These are phyloP conservation scores for Halyomorpha halys DNA, from an alignment of 1,140 invertebrate species.

Conservation along the genomic window DNA sequence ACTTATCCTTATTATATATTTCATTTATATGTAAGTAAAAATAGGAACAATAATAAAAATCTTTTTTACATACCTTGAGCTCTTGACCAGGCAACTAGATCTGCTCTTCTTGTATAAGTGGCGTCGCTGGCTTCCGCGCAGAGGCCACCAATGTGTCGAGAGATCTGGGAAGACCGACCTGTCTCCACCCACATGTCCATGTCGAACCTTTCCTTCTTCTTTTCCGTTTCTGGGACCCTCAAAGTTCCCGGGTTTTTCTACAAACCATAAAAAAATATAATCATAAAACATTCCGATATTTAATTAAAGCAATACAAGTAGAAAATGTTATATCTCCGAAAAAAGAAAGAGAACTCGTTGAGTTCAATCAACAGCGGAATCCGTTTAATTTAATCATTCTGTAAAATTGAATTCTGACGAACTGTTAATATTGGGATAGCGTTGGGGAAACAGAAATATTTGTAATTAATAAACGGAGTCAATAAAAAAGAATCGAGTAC, in stretches of 20 bases:
- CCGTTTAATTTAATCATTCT: too few relatives aligned
- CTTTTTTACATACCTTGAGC: constrained; percentile 50
- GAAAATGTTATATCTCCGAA: too few relatives aligned
- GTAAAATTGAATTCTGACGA: constrained; percentile 5
- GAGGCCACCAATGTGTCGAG: constrained; percentile 57
- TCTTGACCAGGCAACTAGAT: constrained; percentile 65
- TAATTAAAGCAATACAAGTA: too few relatives aligned
- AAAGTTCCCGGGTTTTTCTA: constrained; percentile 75
- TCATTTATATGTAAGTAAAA: too few relatives aligned
- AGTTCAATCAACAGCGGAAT: not conserved
- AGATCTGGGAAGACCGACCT: constrained; percentile 54
- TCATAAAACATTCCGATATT: not conserved
- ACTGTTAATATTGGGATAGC: not conserved
- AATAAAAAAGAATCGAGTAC: too few relatives aligned
- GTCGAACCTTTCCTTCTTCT: constrained; percentile 64
- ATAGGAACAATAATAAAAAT: too few relatives aligned
- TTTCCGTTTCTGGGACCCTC: constrained; percentile 77
- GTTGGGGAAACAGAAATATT: too few relatives aligned
- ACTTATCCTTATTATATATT: too few relatives aligned
- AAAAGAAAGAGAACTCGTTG: not conserved
- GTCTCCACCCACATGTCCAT: constrained; percentile 70
- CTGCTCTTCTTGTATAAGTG: constrained; percentile 65
- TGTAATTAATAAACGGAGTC: too few relatives aligned
- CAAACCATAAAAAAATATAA: constrained; percentile 28
- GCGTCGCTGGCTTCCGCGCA: constrained; percentile 65